Base-by-base conservation (phyloP, 2,888 invertebrate genomes). In the Cancer borealis region DNA sequence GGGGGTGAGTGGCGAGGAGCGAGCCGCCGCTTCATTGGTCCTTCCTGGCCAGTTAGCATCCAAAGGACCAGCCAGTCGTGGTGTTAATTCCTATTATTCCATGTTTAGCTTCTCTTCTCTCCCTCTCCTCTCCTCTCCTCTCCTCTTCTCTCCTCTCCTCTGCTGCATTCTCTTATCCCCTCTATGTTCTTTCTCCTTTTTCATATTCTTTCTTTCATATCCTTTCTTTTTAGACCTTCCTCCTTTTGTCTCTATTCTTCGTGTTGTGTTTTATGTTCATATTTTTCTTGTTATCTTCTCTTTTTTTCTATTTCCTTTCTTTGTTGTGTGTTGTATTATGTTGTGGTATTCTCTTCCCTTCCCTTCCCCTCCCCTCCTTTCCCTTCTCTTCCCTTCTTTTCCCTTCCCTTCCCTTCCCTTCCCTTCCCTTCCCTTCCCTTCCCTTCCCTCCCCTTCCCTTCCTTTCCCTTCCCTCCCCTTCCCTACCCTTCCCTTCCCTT, bases 11-110 rank as follows among this genome's bases (percentile, higher is more conserved):
- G 79, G 79, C 79, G 79, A 30, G 79, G 10, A 79, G 79, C 79
- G 79, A 66, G 79, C 79, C 79, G 79, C 79, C 79, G 79, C 79
- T 30, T 79, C 79, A 79, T 79, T 79, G 30, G 79, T 79, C 79
- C 30, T 79, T 30, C 30, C 79, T 14, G 79, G 79, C 30, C 79
- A 30, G 79, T 79, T 79, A 79, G 79, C 79, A 79, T 79, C 26
- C 79, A 79, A 79, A 79, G 79, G 30, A 73, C 12, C 79, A 79
- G 79, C 21, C 79, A 12, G 26, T 17, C 30, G 30, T 79, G 30
- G 79, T 30, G 79, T 79, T 79, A 79, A 79, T 79, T 79, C 30
- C 79, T 79, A 30, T 26, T 79, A 30, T 30, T 79, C 79, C 10
- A 26, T 8, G 79, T 79, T 79, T 79, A 79, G 79, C 79, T 30